phyloP scores from a whole-genome alignment of 2,888 invertebrate genomes.

The Apodemia hepburni region DNA sequence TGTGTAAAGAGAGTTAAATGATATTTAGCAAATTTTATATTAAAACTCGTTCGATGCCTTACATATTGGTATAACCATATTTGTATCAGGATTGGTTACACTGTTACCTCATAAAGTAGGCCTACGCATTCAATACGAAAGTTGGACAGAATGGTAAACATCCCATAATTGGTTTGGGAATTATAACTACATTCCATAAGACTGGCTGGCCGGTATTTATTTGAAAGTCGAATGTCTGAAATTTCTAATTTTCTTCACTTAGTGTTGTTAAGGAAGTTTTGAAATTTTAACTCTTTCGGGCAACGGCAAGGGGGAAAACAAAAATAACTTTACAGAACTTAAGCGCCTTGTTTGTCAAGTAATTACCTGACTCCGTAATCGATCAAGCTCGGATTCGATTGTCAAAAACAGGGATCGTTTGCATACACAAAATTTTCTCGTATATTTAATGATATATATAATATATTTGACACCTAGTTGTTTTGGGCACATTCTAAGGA shows the following conservation, averaged over 20 bases:
- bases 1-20: neutral
- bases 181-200: neutral
- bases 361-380: too few species aligned
- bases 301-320: too few species aligned
- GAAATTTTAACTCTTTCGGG: neutral
- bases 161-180: constrained; percentile 2
- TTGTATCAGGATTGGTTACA: neutral
- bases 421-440: too few species aligned
- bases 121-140: constrained; percentile 5
- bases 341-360: too few species aligned
- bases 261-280: neutral
- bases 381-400: too few species aligned
- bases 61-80: neutral
- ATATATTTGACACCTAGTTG: too few species aligned
- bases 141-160: constrained; percentile 1
- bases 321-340: too few species aligned
- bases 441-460: too few species aligned
- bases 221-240: neutral
- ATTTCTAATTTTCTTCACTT: neutral
- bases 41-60: neutral
- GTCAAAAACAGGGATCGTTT: too few species aligned
- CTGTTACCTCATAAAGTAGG: neutral
- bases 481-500: too few species aligned
- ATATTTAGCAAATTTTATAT: neutral
- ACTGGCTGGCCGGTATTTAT: neutral